Evolutionary conservation across 2,888 invertebrate species (phyloP).

Genomic region (Lypha dubia): DNA sequence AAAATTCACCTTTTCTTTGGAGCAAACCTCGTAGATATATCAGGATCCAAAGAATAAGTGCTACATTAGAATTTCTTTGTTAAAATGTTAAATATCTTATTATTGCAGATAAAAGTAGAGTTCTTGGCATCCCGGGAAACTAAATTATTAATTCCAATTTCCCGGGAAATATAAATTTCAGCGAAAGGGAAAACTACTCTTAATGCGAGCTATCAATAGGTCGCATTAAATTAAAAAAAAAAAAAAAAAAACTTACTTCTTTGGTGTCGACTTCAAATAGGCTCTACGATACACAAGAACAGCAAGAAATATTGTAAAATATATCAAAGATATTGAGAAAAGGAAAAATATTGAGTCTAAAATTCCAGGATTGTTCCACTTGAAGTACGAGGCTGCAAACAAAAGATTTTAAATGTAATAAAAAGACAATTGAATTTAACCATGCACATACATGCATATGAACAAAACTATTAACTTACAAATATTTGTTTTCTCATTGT

Average conservation of each 20-base stretch:
- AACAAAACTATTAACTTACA: background rate
- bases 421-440: background rate
- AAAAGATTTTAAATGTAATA: background rate
- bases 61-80: background rate
- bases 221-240: too few species aligned
- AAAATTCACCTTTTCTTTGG: too few species aligned
- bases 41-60: background rate
- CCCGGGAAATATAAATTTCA: too few species aligned
- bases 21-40: too few species aligned
- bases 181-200: too few species aligned
- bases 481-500: conserved; percentile 9
- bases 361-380: conserved; percentile 39
- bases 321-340: background rate
- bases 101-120: too few species aligned
- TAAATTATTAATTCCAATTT: too few species aligned
- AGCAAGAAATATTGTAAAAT: conserved; percentile 6
- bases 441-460: too few species aligned
- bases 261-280: conserved; percentile 6
- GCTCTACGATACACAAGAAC: conserved; percentile 16
- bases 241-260: conserved; percentile 40
- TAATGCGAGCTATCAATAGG: too few species aligned
- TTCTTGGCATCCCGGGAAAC: too few species aligned
- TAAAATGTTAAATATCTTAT: background rate
- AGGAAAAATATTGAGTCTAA: conserved; percentile 31
- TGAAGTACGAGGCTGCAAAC: conserved; percentile 18